Evolutionary conservation across 2,888 invertebrate genomes (phyloP).

Genomic region (Eristalis tenax): DNA sequence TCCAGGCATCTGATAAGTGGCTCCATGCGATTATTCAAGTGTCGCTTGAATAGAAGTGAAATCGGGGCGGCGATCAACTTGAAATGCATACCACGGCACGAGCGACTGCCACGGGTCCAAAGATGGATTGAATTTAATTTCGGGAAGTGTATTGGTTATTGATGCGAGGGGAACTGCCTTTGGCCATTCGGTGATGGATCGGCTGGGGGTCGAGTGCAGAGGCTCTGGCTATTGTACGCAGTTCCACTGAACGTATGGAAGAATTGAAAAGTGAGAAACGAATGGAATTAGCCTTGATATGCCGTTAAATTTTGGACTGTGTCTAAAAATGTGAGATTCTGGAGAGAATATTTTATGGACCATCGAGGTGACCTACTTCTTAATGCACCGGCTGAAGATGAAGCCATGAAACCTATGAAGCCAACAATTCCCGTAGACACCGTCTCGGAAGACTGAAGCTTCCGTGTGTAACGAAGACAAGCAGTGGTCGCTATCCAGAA

Average conservation of each 20-base stretch:
- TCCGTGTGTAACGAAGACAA: too few relatives aligned
- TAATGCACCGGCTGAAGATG: too few relatives aligned
- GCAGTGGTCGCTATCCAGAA: too few relatives aligned
- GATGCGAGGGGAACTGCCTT: slow-evolving; percentile 25
- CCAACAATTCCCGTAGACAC: too few relatives aligned
- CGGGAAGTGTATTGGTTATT: slow-evolving; percentile 50
- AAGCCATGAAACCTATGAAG: too few relatives aligned
- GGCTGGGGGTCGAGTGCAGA: slow-evolving; percentile 1
- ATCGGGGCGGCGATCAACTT: background rate
- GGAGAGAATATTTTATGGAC: too few relatives aligned
- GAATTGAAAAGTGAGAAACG: too few relatives aligned
- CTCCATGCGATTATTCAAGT: slow-evolving; percentile 42
- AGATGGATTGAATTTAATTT: slow-evolving; percentile 39
- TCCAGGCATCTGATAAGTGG: slow-evolving; percentile 54
- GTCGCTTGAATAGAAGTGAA: slow-evolving; percentile 15
- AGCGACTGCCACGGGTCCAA: background rate
- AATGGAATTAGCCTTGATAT: too few relatives aligned
- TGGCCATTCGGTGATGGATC: slow-evolving; percentile 50
- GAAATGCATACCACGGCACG: slow-evolving; percentile 32
- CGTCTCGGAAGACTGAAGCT: too few relatives aligned
- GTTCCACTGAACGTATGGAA: background rate
- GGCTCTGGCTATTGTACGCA: background rate
- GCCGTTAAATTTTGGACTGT: too few relatives aligned
- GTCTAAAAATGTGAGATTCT: too few relatives aligned
- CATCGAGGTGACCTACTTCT: too few relatives aligned